Percentiles rank a stretch among this genome's conserved stretches.
Conservation (phyloP, 2,797 vertebrate species). For the Vireo griseus region DNA sequence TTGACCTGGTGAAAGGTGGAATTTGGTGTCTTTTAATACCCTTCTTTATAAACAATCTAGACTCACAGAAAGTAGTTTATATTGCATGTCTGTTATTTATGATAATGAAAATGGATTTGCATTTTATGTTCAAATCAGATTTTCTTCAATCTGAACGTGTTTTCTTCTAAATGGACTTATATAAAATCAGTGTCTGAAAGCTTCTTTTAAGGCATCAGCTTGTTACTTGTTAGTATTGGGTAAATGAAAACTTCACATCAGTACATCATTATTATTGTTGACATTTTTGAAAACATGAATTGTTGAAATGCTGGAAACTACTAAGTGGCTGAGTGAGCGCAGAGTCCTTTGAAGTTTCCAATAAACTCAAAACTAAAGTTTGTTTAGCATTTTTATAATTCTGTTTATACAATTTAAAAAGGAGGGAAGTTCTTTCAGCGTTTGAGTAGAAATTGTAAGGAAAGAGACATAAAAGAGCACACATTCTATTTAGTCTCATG, state of each 20-base stretch:
- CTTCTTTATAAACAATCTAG: not conserved
- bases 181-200: not conserved
- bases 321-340: not conserved
- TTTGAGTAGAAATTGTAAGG: not conserved
- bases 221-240: not conserved
- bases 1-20: not conserved
- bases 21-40: not conserved
- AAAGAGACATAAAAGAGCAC: not conserved
- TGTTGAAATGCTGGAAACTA: not conserved
- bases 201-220: not conserved
- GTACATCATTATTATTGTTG: not conserved
- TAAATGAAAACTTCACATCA: not conserved
- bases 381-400: not conserved
- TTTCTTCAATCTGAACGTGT: not conserved
- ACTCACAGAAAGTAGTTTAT: not conserved
- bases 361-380: not conserved
- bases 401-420: not conserved
- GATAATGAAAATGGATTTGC: not conserved
- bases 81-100: not conserved
- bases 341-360: not conserved
- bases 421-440: not conserved
- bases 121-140: not conserved
- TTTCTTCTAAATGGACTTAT: not conserved
- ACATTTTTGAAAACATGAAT: not conserved
- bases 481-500: not conserved